Percentiles rank a stretch among this genome's conserved stretches.
Conservation (phyloP, 2,797 vertebrate species). For the Liparis tanakae region DNA sequence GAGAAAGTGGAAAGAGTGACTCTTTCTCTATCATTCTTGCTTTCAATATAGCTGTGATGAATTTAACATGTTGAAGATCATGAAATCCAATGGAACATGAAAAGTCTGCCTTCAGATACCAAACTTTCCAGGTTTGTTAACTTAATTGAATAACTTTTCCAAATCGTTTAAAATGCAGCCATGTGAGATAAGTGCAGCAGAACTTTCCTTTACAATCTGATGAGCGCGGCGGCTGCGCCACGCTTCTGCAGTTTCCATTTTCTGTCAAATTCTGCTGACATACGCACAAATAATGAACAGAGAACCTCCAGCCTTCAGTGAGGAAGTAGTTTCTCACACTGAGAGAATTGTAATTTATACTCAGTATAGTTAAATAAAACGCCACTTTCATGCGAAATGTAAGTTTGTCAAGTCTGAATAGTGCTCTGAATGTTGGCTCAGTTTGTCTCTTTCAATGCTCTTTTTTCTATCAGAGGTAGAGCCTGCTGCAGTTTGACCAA, state of each 20-base stretch:
- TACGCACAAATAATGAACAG: background rate
- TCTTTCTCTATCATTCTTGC: background rate
- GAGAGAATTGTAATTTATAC: too few relatives aligned
- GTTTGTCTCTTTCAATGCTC: too few relatives aligned
- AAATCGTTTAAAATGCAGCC: background rate
- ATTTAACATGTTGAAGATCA: conserved; percentile 1
- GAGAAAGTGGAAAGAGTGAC: background rate
- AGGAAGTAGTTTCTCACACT: too few relatives aligned
- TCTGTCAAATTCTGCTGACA: background rate
- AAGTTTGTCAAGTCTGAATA: too few relatives aligned
- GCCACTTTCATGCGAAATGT: too few relatives aligned
- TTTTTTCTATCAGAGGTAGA: too few relatives aligned
- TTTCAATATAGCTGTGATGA: background rate
- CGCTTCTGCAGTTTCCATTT: background rate
- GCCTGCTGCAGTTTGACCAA: too few relatives aligned
- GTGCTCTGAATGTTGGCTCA: too few relatives aligned
- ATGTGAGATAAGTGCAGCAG: background rate
- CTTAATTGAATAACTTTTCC: background rate
- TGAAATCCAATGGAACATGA: background rate
- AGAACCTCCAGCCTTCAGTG: too few relatives aligned
- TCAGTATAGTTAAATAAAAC: too few relatives aligned
- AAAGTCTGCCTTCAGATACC: background rate
- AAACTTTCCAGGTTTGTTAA: background rate
- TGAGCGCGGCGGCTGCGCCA: background rate
- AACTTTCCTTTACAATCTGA: background rate